Conservation (phyloP, 1,140 invertebrate species). For the Bursaphelenchus mucronatus region DNA sequence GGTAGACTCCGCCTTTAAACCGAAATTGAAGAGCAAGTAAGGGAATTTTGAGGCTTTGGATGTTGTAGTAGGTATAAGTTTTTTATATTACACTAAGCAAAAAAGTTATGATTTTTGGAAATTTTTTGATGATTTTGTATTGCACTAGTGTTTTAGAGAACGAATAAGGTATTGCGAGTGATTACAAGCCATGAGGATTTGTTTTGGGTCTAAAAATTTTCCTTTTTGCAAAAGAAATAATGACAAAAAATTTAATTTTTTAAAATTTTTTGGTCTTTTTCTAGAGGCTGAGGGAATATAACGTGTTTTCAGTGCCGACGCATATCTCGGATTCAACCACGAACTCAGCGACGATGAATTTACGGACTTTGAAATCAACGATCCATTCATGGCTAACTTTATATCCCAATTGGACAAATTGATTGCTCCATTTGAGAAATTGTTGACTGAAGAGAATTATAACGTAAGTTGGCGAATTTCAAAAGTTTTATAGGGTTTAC, state of each 20-base stretch:
- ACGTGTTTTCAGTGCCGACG: constrained; percentile 31
- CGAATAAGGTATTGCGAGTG: too few relatives aligned
- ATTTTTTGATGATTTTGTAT: too few relatives aligned
- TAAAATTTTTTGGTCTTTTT: too few relatives aligned
- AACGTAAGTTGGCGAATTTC: constrained; percentile 37
- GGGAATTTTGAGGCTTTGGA: not conserved
- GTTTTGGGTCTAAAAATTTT: too few relatives aligned
- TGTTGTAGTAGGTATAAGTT: not conserved
- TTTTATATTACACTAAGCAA: too few relatives aligned
- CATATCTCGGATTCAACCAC: constrained; percentile 48
- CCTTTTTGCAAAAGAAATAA: too few relatives aligned
- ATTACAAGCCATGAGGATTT: too few relatives aligned
- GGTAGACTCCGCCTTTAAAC: constrained; percentile 75
- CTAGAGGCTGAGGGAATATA: not conserved
- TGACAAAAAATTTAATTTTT: too few relatives aligned
- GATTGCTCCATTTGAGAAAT: constrained; percentile 73
- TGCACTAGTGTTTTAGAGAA: too few relatives aligned
- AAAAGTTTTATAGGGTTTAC: constrained; percentile 2
- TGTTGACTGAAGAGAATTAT: constrained; percentile 54
- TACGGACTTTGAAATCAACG: constrained; percentile 78
- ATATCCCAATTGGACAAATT: constrained; percentile 78
- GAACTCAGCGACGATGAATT: constrained; percentile 72
- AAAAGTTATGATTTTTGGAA: too few relatives aligned
- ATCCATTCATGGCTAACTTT: constrained; percentile 81
- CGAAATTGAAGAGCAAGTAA: constrained; percentile 72